These are phyloP conservation scores for Abrostola tripartita DNA, from an alignment of 2,888 invertebrate species.

Conservation along the genomic window DNA sequence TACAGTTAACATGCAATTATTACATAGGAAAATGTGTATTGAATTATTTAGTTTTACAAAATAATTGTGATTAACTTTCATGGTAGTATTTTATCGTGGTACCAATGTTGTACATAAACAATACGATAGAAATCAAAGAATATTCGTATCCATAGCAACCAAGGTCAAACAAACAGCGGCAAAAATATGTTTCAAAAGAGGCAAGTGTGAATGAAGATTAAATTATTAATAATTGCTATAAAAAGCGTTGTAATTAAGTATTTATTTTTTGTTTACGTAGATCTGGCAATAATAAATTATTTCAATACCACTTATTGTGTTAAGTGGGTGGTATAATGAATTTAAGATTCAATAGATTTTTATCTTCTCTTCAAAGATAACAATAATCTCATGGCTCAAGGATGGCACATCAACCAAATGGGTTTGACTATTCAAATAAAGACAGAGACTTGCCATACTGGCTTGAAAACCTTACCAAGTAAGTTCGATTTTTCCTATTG, in stretches of 20 bases:
- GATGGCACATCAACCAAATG: conserved; percentile 80
- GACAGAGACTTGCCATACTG: conserved; percentile 76
- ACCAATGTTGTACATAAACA: neutral
- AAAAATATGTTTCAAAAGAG: conserved; percentile 84
- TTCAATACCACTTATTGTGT: conserved; percentile 17
- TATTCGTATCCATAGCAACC: conserved; percentile 74
- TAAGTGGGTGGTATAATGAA: conserved; percentile 45
- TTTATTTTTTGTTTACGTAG: conserved; percentile 21
- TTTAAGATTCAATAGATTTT: conserved; percentile 35
- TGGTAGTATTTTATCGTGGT: no score
- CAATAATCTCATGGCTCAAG: conserved; percentile 75
- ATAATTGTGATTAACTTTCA: no score
- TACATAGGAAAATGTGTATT: no score
- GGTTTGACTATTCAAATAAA: conserved; percentile 70
- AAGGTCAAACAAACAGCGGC: conserved; percentile 87
- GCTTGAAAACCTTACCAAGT: conserved; percentile 85
- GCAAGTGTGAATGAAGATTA: conserved; percentile 73
- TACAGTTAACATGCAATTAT: no score
- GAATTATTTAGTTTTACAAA: no score
- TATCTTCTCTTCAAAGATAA: conserved; percentile 46
- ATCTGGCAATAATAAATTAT: conserved; percentile 17
- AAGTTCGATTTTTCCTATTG: conserved; percentile 54
- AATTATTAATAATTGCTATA: conserved; percentile 56
- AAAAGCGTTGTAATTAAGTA: conserved; percentile 36
- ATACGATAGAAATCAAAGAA: conserved; percentile 23